These are phyloP conservation scores for Troilus luridus DNA, from an alignment of 2,888 invertebrate genomes.

Conservation along the genomic window DNA sequence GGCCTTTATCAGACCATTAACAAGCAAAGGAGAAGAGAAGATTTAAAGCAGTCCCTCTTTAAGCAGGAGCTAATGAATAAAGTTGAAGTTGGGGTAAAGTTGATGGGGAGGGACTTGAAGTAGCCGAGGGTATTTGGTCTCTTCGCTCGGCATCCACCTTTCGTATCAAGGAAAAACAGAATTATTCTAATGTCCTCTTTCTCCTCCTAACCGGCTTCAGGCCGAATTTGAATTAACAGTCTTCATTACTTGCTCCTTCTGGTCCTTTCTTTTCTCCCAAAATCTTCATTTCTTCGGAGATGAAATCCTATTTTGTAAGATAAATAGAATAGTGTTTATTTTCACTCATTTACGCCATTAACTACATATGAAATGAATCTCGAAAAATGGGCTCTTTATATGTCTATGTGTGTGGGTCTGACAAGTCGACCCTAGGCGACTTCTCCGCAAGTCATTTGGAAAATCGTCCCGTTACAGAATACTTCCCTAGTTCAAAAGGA, in stretches of 20 bases:
- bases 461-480: too few relatives aligned
- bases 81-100: conserved; percentile 29
- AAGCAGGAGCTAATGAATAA: conserved; percentile 26
- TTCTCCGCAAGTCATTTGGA: too few relatives aligned
- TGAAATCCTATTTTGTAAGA: background rate
- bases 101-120: background rate
- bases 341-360: too few relatives aligned
- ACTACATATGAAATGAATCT: too few relatives aligned
- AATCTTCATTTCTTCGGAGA: background rate
- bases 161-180: conserved; percentile 25
- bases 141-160: background rate
- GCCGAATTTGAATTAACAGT: conserved; percentile 25
- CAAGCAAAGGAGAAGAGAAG: conserved; percentile 29
- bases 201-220: background rate
- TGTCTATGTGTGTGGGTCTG: too few relatives aligned
- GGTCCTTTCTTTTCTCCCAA: background rate
- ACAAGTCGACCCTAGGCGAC: too few relatives aligned
- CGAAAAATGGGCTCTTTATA: too few relatives aligned
- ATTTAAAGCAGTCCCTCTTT: conserved; percentile 34
- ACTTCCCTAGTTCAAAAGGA: too few relatives aligned
- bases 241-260: background rate
- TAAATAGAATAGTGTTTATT: background rate
- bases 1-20: conserved; percentile 28
- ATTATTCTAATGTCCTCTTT: conserved; percentile 1
- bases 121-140: conserved; percentile 21